Evolutionary conservation across 2,888 invertebrate species (phyloP), one percentile per base, ranked within the genome.

Genomic region (Trichacis sp.): DNA sequence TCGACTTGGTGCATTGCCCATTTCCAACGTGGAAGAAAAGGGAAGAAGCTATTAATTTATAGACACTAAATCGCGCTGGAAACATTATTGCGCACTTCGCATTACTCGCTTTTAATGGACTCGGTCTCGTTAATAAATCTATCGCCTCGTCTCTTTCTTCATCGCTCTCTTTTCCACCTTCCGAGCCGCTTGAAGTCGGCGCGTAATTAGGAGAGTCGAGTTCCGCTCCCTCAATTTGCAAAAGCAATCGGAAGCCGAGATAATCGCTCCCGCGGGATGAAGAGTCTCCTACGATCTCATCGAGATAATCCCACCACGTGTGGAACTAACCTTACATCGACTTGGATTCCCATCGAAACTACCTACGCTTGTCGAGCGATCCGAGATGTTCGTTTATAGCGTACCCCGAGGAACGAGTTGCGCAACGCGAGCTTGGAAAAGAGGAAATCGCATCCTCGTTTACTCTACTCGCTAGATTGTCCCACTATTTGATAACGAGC

Each of bases 191-290:
- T 45, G 24, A 8, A 51, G 62, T 61, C 56, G 47, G 46, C 63
- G 53, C 62, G 63, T 67, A 63, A 67, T 63, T 67, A 67, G 59
- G 46, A 57, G 42, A 52, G 38, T 46, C 63, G 42, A 63, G 67
- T 67, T 67, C 59, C 63, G 60, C 60, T 60, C 60, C 43, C 61
- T 64, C 57, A 68, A 64, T 64, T 68, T 64, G 64, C 68, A 68
- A 61, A 58, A 62, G 68, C 64, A 68, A 68, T 66, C 59, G 62
- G 52, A 45, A 55, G 59, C 40, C 47, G 47, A 59, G 68, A 65
- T 66, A 67, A 71, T 71, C 71, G 64, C 50, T 56, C 59, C 67
- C 67, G 17, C 58, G 65, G 69, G 62, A 68, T 60, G 67, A 69
- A 45, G 47, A 19, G 20, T 55, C 63, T 64, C 64, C 64, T 51